Evolutionary conservation across 2,888 invertebrate genomes (phyloP).

Genomic region (Eulithis testata): DNA sequence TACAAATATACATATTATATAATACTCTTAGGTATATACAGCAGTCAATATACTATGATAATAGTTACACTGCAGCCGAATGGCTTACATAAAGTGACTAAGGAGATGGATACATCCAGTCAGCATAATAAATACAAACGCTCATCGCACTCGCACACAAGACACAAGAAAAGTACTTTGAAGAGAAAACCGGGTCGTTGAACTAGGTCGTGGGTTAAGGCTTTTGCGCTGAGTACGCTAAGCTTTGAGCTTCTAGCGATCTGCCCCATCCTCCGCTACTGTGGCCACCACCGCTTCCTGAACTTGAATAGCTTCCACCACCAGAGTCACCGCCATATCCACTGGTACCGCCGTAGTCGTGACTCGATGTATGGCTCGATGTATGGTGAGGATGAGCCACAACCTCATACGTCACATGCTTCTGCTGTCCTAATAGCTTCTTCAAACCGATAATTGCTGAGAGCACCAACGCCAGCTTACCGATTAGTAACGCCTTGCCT

Average conservation of each 20-base stretch:
- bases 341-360: conserved; percentile 85
- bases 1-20: conserved; percentile 55
- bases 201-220: conserved; percentile 77
- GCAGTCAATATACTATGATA: conserved; percentile 38
- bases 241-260: conserved; percentile 89
- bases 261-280: conserved; percentile 89
- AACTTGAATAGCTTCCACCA: conserved; percentile 73
- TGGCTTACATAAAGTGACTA: conserved; percentile 53
- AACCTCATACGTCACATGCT: conserved; percentile 95
- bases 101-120: conserved; percentile 53
- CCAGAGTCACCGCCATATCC: conserved; percentile 88
- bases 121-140: conserved; percentile 64
- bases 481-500: conserved; percentile 93
- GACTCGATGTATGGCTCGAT: conserved; percentile 88
- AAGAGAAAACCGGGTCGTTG: conserved; percentile 73
- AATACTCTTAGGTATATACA: conserved; percentile 42
- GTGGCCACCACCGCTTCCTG: conserved; percentile 71
- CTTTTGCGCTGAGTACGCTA: conserved; percentile 92
- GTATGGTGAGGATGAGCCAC: conserved; percentile 93
- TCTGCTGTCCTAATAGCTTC: conserved; percentile 91
- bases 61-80: conserved; percentile 42
- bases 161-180: conserved; percentile 61
- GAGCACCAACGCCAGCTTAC: conserved; percentile 93
- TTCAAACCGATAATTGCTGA: conserved; percentile 93
- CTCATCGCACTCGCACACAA: conserved; percentile 64